Evolutionary conservation across 1,140 invertebrate genomes (phyloP).

Genomic region (Augochlora pura): DNA sequence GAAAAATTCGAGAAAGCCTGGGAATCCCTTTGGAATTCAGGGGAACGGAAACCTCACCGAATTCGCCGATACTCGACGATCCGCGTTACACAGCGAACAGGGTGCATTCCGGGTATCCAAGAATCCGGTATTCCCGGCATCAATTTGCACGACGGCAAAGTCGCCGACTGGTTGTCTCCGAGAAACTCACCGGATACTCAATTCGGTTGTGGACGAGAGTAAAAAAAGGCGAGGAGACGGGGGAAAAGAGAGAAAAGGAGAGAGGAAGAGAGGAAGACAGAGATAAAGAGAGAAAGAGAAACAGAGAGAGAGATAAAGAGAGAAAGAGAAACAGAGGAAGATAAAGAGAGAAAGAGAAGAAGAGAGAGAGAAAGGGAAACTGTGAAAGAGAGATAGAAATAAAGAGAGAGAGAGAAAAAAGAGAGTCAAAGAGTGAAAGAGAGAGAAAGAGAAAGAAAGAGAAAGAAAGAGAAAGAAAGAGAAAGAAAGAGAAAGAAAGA

Average conservation of each 20-base stretch:
- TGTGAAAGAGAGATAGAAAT: background rate
- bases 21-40: too few relatives aligned
- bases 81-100: too few relatives aligned
- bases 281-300: background rate
- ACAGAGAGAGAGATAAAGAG: background rate
- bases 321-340: too few relatives aligned
- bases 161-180: background rate
- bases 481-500: background rate
- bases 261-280: too few relatives aligned
- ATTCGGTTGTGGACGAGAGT: constrained; percentile 15
- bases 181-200: constrained; percentile 28
- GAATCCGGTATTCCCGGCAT: background rate
- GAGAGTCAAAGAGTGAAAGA: constrained; percentile 2
- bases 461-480: background rate
- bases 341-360: background rate
- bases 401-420: background rate
- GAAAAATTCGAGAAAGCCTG: too few relatives aligned
- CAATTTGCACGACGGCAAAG: background rate
- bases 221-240: background rate
- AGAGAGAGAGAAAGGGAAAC: too few relatives aligned
- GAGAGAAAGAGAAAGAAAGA: too few relatives aligned
- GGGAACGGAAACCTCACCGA: too few relatives aligned
- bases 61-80: too few relatives aligned
- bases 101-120: background rate
- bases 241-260: background rate